Evolutionary conservation across 2,113 vertebrate genomes (phyloP).

Genomic region (Dendrocopos noguchii): DNA sequence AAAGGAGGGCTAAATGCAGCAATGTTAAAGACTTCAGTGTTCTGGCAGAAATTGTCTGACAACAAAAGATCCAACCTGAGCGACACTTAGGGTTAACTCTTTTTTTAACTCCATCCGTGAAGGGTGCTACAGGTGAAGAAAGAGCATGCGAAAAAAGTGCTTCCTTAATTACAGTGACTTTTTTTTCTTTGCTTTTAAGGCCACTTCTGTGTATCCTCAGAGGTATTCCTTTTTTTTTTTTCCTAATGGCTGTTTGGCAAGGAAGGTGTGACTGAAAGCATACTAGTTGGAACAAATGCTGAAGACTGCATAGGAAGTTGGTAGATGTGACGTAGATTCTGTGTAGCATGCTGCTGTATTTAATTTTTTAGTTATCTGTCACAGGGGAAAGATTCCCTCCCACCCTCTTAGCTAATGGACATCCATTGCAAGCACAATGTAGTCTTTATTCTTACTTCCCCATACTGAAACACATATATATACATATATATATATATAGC

Average conservation of each 20-base stretch:
- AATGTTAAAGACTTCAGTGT: conserved; percentile 22
- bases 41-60: background rate
- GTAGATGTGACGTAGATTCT: background rate
- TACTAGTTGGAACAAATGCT: background rate
- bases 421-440: background rate
- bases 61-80: background rate
- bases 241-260: background rate
- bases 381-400: background rate
- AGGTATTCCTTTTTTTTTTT: background rate
- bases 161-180: background rate
- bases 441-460: conserved; percentile 2
- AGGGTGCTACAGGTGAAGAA: background rate
- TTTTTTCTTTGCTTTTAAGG: background rate
- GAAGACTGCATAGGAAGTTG: background rate
- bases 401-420: background rate
- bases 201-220: background rate
- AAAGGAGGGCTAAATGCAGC: conserved; percentile 9
- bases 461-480: conserved; percentile 26
- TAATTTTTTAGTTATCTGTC: background rate
- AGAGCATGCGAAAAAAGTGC: background rate
- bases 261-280: background rate
- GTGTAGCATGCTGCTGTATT: background rate
- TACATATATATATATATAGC: background rate
- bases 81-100: background rate
- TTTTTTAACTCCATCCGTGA: background rate